These are phyloP conservation scores for Gobio gobio DNA, from an alignment of 2,113 vertebrate species.

Conservation along the genomic window DNA sequence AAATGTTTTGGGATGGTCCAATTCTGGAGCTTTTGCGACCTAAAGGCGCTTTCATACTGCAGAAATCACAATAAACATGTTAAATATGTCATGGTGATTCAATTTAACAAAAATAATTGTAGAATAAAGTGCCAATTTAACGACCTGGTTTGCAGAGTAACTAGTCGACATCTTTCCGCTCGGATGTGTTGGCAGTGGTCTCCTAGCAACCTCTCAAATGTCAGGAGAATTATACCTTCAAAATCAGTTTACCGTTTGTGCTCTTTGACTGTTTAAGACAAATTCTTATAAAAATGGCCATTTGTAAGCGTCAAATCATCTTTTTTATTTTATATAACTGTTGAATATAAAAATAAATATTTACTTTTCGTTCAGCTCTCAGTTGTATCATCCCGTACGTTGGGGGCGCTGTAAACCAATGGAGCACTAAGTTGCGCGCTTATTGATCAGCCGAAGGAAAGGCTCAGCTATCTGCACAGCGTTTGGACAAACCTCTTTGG, in stretches of 20 bases:
- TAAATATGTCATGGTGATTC: neutral
- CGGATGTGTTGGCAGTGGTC: conserved; percentile 59
- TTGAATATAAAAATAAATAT: neutral
- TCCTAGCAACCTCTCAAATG: conserved; percentile 63
- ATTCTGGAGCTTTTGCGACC: conserved; percentile 70
- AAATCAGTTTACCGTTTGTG: neutral
- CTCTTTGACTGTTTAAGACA: neutral
- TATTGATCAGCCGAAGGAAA: neutral
- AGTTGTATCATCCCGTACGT: neutral
- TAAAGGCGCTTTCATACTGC: conserved; percentile 74
- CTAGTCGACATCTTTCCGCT: conserved; percentile 67
- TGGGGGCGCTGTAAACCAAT: neutral
- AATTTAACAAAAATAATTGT: too few species aligned
- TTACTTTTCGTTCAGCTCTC: neutral
- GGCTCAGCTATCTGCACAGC: too few species aligned
- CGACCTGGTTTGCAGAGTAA: conserved; percentile 76
- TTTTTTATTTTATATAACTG: neutral
- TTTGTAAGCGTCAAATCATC: neutral
- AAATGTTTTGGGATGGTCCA: conserved; percentile 68
- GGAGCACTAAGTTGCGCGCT: neutral
- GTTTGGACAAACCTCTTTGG: neutral
- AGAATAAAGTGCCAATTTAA: neutral
- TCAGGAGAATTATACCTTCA: neutral
- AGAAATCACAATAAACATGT: conserved; percentile 5
- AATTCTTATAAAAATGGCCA: neutral